Evolutionary conservation across 2,888 invertebrate species (phyloP), one percentile per base, ranked within the genome.

Genomic region (Pseudoips prasinana): DNA sequence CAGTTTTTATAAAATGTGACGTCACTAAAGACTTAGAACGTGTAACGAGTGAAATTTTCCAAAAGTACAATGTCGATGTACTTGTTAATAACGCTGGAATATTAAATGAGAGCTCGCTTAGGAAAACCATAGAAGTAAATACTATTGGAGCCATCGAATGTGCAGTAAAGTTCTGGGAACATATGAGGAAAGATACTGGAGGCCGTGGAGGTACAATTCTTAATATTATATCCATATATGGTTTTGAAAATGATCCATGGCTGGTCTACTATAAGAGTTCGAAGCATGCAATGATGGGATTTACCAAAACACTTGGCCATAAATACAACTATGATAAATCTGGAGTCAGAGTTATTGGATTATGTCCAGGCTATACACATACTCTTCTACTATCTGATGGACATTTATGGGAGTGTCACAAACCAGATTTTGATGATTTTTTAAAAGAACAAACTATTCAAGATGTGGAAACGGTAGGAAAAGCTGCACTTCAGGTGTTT

Each of bases 171-270:
- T 91, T 87, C 14, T 74, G 90, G 50, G 75, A 91, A 31, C 77
- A 88, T 58, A 87, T 91, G 88, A 78, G 90, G n/a, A 83, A 68
- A 29, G 80, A 89, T 44, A 81, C 78, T 11, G 82, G 87, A 1
- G 90, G 90, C 0, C 60, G 68, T 22, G 92, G 92, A 2, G 92
- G 92, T 2, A 83, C 88, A 1, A 86, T 93, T 25, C 78, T 92
- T 8, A 93, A 93, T 59, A 72, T 91, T 20, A 80, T 91, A 1
- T 92, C 92, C 1, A 83, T 90, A 7, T 83, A 89, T 36, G 92
- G 92, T 0, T 75, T 20, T 18, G 10, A 31, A 3, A 25, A 11
- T 10, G 38, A 9, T 14, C 54, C 54, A 8, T 53, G 24, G 28
- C 2, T 7, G 5, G 29, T 45, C 1, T 35, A 7, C 24, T 64